A percentile compares a stretch with the other conserved stretches of the same genome.
These are phyloP conservation scores for Bicyclus anynana DNA, from an alignment of 1,140 invertebrate species.

Conservation along the genomic window DNA sequence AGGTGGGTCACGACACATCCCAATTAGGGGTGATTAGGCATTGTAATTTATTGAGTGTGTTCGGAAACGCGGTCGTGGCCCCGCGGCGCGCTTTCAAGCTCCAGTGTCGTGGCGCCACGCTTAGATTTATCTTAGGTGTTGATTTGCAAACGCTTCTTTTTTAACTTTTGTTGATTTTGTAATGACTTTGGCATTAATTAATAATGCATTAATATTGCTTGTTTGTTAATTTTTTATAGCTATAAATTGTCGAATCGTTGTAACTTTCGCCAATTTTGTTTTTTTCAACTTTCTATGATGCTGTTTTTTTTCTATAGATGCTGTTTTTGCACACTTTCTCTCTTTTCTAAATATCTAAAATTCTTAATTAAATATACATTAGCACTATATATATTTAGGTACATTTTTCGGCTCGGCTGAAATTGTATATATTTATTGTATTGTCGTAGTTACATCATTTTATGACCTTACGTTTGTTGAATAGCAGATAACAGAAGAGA, in stretches of 20 bases:
- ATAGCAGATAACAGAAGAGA: no score
- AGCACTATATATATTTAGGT: no score
- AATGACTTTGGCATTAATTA: conserved; percentile 3
- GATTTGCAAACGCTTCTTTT: conserved; percentile 50
- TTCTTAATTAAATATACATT: no score
- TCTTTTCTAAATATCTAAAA: no score
- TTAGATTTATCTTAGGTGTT: conserved; percentile 47
- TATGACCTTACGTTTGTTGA: no score
- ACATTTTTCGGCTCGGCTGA: no score
- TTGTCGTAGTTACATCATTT: no score
- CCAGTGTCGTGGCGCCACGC: conserved; percentile 48
- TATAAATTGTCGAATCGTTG: background rate
- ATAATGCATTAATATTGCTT: conserved; percentile 2
- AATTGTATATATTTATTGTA: no score
- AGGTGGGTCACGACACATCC: conserved; percentile 70
- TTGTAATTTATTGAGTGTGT: conserved; percentile 72
- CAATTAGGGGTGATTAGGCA: conserved; percentile 72
- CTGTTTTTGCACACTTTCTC: no score
- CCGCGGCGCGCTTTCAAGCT: conserved; percentile 48
- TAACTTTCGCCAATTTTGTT: background rate
- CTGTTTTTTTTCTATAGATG: no score
- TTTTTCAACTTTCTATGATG: background rate
- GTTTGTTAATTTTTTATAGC: background rate
- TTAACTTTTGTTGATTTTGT: conserved; percentile 14
- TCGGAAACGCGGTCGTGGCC: conserved; percentile 39